phyloP scores from a whole-genome alignment of 1,140 invertebrate species.

The Battus philenor region DNA sequence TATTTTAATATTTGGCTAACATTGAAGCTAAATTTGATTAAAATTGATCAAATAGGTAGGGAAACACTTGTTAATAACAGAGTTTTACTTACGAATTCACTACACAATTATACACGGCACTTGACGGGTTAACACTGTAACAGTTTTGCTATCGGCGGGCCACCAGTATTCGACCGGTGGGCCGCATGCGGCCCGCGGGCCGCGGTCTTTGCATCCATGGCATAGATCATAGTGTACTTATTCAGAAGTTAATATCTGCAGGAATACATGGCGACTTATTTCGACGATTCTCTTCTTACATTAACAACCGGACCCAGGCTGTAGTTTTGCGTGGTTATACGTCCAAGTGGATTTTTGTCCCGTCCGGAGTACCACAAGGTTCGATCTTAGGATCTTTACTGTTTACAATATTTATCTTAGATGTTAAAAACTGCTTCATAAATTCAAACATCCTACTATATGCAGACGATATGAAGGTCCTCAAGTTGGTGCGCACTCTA shows the following conservation, averaged over 20 bases:
- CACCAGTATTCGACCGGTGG: too few species aligned
- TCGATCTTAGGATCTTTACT: slow-evolving; percentile 21
- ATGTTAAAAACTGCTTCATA: slow-evolving; percentile 16
- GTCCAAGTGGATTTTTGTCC: not conserved
- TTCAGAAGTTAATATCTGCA: not conserved
- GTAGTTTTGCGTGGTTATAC: not conserved
- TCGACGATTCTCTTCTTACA: slow-evolving; percentile 29
- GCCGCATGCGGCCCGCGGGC: too few species aligned
- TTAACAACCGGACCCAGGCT: not conserved
- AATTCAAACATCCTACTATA: slow-evolving; percentile 23
- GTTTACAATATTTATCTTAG: slow-evolving; percentile 23
- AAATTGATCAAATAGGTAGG: too few species aligned
- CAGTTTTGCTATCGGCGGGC: too few species aligned
- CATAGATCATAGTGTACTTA: not conserved
- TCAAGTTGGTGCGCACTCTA: slow-evolving; percentile 14
- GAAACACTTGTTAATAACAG: too few species aligned
- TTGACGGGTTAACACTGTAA: too few species aligned
- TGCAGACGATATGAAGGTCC: slow-evolving; percentile 29
- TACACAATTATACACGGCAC: too few species aligned
- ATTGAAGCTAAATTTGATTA: too few species aligned
- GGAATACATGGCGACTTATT: slow-evolving; percentile 17
- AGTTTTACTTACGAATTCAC: too few species aligned
- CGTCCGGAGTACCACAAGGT: slow-evolving; percentile 20
- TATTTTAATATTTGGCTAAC: too few species aligned
- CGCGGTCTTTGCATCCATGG: too few species aligned